phyloP scores from a whole-genome alignment of 2,888 invertebrate genomes.

The Acanthosepion lycidas region DNA sequence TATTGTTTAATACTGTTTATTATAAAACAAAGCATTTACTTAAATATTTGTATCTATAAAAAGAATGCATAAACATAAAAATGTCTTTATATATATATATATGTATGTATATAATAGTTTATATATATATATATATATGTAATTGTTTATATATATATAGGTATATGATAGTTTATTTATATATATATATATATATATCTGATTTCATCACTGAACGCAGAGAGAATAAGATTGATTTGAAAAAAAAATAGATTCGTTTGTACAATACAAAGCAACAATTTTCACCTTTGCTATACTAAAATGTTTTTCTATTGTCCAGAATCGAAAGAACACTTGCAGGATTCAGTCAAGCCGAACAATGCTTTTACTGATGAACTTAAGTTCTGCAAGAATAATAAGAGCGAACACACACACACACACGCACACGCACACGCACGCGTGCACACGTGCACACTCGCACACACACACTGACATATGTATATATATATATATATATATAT shows the following conservation, averaged over 20 bases:
- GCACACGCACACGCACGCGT: no score
- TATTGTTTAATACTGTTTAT: no score
- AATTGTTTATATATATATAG: no score
- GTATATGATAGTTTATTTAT: not conserved
- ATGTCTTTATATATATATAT: no score
- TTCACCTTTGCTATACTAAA: not conserved
- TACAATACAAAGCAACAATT: not conserved
- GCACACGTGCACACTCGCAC: not conserved
- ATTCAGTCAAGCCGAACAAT: not conserved
- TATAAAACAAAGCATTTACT: no score
- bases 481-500: no score
- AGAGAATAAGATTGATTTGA: not conserved
- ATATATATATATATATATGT: no score
- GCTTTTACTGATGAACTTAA: not conserved
- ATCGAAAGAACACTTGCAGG: not conserved
- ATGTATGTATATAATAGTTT: no score
- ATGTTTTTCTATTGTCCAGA: not conserved
- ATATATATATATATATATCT: not conserved
- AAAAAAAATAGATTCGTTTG: not conserved
- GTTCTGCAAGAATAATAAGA: no score
- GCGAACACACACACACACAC: not conserved
- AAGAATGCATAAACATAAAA: no score
- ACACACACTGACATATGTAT: not conserved
- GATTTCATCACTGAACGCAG: not conserved
- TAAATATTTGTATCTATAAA: no score